Conservation (phyloP, 2,113 vertebrate species). For the Raja brachyura region DNA sequence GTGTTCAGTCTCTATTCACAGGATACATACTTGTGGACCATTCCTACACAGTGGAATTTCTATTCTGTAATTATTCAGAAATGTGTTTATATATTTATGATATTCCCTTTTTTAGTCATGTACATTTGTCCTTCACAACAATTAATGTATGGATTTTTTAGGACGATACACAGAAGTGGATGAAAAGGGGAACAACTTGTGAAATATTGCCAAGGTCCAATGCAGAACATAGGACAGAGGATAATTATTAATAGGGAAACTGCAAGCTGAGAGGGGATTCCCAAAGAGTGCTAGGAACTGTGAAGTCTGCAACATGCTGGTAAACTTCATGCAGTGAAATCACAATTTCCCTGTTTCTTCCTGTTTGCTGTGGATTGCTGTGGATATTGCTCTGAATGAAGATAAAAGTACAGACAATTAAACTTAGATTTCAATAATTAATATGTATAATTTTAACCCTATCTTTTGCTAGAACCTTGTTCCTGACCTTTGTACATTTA, state of each 20-base stretch:
- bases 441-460: background rate
- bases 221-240: background rate
- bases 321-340: background rate
- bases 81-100: background rate
- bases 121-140: background rate
- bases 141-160: background rate
- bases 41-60: background rate
- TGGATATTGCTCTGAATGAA: background rate
- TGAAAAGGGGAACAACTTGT: background rate
- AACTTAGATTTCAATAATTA: background rate
- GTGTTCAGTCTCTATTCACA: background rate
- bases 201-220: background rate
- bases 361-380: background rate
- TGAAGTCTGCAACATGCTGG: background rate
- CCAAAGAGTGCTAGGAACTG: background rate
- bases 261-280: background rate
- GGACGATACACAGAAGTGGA: background rate
- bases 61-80: background rate
- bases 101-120: background rate
- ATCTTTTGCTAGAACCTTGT: slow-evolving; percentile 68
- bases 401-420: background rate
- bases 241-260: background rate
- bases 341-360: background rate
- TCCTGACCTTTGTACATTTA: slow-evolving; percentile 67
- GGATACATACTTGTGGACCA: background rate